These are phyloP conservation scores for Chloroceryle amazona DNA, from an alignment of 2,797 vertebrate genomes.

Conservation along the genomic window DNA sequence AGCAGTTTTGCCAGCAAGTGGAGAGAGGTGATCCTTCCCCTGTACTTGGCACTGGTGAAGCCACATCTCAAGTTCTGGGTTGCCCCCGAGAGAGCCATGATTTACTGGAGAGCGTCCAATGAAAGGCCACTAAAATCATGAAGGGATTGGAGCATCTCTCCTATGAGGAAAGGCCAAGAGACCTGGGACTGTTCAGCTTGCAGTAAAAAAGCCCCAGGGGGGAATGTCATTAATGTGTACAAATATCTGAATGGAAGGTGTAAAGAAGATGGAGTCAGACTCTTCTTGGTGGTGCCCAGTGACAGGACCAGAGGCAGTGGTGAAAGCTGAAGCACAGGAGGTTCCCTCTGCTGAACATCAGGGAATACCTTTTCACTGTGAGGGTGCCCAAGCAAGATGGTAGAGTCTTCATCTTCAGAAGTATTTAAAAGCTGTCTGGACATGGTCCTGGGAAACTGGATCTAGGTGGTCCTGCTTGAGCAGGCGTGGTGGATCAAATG, in stretches of 20 bases:
- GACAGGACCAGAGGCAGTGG: not conserved
- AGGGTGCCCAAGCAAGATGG: not conserved
- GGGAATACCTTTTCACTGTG: not conserved
- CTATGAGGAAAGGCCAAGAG: not conserved
- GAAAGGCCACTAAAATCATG: not conserved
- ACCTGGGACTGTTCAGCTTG: not conserved
- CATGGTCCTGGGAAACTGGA: not conserved
- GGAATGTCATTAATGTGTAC: not conserved
- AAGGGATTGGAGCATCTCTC: not conserved
- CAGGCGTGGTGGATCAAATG: not conserved
- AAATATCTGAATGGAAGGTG: not conserved
- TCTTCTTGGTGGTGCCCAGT: not conserved
- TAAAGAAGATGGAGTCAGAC: not conserved
- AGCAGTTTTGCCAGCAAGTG: not conserved
- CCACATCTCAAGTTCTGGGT: not conserved
- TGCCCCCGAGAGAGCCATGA: not conserved
- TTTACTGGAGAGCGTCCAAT: not conserved
- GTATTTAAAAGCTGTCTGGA: not conserved
- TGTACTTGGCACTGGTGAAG: not conserved
- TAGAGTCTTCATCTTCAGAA: fast-evolving
- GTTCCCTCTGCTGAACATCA: not conserved
- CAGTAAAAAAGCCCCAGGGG: not conserved
- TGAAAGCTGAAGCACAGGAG: not conserved
- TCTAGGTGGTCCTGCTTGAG: not conserved
- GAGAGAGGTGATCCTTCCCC: not conserved